phyloP scores from a whole-genome alignment of 2,113 vertebrate genomes.

The Sprattus sprattus region DNA sequence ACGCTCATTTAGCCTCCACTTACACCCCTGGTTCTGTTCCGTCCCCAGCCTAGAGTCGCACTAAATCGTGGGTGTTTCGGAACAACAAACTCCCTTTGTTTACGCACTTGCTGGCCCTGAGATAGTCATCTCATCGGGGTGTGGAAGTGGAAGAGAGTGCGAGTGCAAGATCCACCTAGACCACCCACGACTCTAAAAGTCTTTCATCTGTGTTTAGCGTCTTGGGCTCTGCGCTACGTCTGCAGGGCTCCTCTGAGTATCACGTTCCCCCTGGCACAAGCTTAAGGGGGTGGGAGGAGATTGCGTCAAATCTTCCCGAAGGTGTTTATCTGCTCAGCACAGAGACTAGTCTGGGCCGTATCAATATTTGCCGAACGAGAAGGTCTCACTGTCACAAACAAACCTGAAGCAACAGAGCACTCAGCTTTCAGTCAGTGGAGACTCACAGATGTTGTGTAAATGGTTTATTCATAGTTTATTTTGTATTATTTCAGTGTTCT shows the following conservation, averaged over 20 bases:
- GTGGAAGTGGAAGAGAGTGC: neutral
- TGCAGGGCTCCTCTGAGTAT: neutral
- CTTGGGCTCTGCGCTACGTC: neutral
- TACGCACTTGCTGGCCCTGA: neutral
- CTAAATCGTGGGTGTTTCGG: neutral
- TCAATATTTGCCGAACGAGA: conserved; percentile 41
- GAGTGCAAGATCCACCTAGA: neutral
- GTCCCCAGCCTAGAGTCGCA: neutral
- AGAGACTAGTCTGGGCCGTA: conserved; percentile 19
- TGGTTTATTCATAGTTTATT: conserved; percentile 43
- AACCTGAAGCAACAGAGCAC: neutral
- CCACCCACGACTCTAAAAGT: conserved; percentile 30
- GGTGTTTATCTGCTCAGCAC: conserved; percentile 29
- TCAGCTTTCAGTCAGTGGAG: conserved; percentile 1
- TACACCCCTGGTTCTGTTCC: neutral
- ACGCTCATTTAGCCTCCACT: too few relatives aligned
- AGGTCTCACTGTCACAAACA: too few relatives aligned
- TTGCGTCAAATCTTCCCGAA: conserved; percentile 19
- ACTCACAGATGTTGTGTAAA: conserved; percentile 36
- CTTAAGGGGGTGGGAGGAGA: conserved; percentile 1
- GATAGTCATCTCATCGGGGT: neutral
- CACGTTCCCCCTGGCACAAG: neutral
- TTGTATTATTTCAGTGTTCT: conserved; percentile 8
- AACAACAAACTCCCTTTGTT: neutral
- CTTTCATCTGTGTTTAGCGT: conserved; percentile 26